phyloP scores from a whole-genome alignment of 2,113 vertebrate genomes.

The Podocnemis expansa region DNA sequence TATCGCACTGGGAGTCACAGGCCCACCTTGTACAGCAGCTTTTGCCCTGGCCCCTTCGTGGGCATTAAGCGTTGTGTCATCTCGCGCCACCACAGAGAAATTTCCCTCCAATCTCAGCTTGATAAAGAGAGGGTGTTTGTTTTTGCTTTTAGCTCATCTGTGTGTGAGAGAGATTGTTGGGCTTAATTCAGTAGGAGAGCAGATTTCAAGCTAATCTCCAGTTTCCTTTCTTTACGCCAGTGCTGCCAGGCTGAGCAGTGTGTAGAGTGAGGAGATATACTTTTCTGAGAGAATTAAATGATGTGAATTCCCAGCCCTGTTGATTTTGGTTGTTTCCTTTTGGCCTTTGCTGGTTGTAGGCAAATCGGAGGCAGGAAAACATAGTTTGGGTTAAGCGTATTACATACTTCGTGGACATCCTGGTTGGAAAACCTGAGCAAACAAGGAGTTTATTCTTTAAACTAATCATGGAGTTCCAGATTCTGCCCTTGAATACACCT shows the following conservation, averaged over 20 bases:
- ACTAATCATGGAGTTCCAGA: background rate
- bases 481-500: background rate
- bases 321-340: background rate
- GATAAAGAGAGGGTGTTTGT: background rate
- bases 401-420: background rate
- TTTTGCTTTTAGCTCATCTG: background rate
- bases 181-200: no score
- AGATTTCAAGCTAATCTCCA: background rate
- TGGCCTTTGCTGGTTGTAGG: background rate
- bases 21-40: background rate
- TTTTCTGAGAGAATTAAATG: background rate
- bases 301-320: background rate
- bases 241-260: background rate
- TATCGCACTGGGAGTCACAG: background rate
- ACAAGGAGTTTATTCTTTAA: background rate
- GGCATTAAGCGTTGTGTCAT: rapidly evolving
- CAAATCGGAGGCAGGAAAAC: background rate
- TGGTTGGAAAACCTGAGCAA: background rate
- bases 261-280: background rate
- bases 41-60: background rate
- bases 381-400: background rate
- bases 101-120: background rate
- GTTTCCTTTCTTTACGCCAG: background rate
- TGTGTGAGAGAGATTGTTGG: background rate
- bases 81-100: background rate